phyloP scores from a whole-genome alignment of 2,888 invertebrate species.

The Drosophila maculinotata region DNA sequence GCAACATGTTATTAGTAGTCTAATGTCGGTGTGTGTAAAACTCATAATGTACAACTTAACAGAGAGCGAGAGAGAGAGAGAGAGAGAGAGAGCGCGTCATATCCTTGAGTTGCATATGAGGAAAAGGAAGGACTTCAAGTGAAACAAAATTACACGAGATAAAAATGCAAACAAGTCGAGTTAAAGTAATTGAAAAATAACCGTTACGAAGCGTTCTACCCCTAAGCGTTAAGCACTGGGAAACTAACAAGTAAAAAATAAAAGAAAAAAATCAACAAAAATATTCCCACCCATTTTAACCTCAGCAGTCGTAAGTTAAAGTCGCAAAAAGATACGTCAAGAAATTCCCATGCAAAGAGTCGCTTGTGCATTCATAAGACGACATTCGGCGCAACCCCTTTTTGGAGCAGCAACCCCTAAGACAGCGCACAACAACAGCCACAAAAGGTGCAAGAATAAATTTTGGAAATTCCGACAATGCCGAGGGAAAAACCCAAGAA shows the following conservation, averaged over 20 bases:
- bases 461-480: conserved; percentile 27
- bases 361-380: conserved; percentile 27
- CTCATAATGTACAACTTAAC: conserved; percentile 49
- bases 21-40: conserved; percentile 37
- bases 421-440: conserved; percentile 4
- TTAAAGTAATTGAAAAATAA: conserved; percentile 39
- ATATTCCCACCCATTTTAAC: conserved; percentile 85
- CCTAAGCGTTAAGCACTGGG: conserved; percentile 16
- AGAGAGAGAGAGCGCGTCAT: no score
- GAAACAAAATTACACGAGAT: conserved; percentile 28
- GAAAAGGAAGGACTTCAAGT: conserved; percentile 6
- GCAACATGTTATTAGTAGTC: conserved; percentile 48
- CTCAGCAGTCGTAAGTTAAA: conserved; percentile 69
- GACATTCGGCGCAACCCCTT: conserved; percentile 27
- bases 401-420: conserved; percentile 35
- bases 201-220: conserved; percentile 31
- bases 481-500: conserved; percentile 60
- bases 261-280: conserved; percentile 60
- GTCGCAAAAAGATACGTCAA: conserved; percentile 39
- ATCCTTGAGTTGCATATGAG: conserved; percentile 30
- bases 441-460: conserved; percentile 46
- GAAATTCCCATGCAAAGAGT: conserved; percentile 73
- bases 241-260: neutral
- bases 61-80: conserved; percentile 31
- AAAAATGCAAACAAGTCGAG: conserved; percentile 37